Percentiles rank a stretch among this genome's conserved stretches.
phyloP scores from a whole-genome alignment of 2,797 vertebrate species.

The Botia almorhae region DNA sequence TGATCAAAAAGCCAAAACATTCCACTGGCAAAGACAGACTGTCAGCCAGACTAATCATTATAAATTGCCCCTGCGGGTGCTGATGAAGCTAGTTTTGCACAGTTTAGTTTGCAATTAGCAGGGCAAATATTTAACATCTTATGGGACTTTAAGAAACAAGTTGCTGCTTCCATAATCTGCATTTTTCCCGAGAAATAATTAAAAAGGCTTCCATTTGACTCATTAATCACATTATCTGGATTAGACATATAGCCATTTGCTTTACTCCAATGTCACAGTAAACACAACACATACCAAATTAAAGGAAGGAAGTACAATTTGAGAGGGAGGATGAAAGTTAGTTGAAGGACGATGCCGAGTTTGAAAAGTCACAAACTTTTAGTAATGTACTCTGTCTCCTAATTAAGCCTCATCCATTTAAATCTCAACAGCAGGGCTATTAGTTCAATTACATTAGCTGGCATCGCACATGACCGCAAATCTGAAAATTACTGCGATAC shows the following conservation, averaged over 20 bases:
- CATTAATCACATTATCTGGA: conserved; percentile 29
- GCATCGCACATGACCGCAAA: conserved; percentile 23
- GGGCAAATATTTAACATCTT: conserved; percentile 32
- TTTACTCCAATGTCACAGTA: neutral
- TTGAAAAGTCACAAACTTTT: conserved; percentile 14
- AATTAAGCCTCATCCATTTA: conserved; percentile 18
- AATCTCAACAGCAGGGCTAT: conserved; percentile 29
- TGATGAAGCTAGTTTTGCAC: conserved; percentile 42
- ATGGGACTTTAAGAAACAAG: conserved; percentile 13
- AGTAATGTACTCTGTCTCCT: neutral
- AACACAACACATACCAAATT: neutral
- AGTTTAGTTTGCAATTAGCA: conserved; percentile 28
- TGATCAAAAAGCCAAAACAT: conserved; percentile 29
- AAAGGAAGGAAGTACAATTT: conserved; percentile 1
- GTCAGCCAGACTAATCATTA: conserved; percentile 35
- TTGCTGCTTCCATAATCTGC: conserved; percentile 14
- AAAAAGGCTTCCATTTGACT: conserved; percentile 14
- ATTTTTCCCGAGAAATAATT: conserved; percentile 28
- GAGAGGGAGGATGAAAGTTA: conserved; percentile 6
- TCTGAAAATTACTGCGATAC: conserved; percentile 3
- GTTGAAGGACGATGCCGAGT: neutral
- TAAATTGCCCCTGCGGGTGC: conserved; percentile 38
- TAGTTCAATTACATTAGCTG: conserved; percentile 46
- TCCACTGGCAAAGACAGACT: conserved; percentile 1
- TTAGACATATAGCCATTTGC: conserved; percentile 4